Percentiles rank a stretch among this genome's conserved stretches.
These are phyloP conservation scores for Eilema sororculum DNA, from an alignment of 2,888 invertebrate genomes.

Conservation along the genomic window DNA sequence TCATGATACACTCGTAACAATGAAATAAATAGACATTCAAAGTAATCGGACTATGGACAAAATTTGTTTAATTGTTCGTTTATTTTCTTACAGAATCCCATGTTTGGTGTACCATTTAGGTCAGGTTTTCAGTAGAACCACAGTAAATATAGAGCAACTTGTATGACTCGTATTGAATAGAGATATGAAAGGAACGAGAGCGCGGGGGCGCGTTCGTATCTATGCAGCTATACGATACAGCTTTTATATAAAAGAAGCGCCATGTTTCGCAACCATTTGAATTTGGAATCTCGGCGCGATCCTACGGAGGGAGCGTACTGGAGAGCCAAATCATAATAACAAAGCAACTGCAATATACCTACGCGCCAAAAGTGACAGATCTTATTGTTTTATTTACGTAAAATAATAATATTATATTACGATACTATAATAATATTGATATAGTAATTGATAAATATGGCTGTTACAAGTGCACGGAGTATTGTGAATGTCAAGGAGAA, in stretches of 20 bases:
- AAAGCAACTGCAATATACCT: conserved; percentile 55
- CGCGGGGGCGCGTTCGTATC: conserved; percentile 71
- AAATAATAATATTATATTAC: not conserved
- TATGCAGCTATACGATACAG: conserved; percentile 56
- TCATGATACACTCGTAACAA: no score
- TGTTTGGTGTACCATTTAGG: conserved; percentile 24
- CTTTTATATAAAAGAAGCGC: conserved; percentile 83
- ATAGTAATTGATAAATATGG: conserved; percentile 67
- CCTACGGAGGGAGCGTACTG: conserved; percentile 71
- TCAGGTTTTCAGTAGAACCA: conserved; percentile 33
- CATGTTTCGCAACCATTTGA: conserved; percentile 81
- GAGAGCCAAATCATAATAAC: conserved; percentile 64
- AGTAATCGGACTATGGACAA: no score
- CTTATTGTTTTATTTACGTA: conserved; percentile 59
- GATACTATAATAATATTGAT: conserved; percentile 30
- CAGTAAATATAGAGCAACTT: conserved; percentile 46
- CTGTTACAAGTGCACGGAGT: conserved; percentile 78
- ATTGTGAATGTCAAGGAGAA: conserved; percentile 80
- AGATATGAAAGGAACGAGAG: conserved; percentile 74
- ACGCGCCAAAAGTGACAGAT: conserved; percentile 77
- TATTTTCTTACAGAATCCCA: no score
- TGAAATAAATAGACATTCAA: no score
- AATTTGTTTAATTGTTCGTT: no score
- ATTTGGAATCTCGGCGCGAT: conserved; percentile 82
- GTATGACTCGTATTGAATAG: conserved; percentile 38